Evolutionary conservation across 2,113 vertebrate species (phyloP), one percentile per base, ranked within the genome.

Genomic region (Budorcas taxicolor): DNA sequence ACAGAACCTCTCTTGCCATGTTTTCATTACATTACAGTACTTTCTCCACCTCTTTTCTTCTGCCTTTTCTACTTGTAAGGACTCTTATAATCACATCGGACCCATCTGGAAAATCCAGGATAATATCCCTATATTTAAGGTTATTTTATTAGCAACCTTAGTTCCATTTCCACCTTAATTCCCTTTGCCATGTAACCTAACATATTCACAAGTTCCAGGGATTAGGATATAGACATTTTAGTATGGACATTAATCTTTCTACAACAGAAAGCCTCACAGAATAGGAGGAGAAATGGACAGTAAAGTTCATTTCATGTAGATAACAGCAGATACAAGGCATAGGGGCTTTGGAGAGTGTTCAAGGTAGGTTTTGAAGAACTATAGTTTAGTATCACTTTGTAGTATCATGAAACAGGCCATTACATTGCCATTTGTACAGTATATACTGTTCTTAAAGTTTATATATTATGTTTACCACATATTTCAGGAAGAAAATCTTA

Each of bases 391-490:
- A 16, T 91, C 36, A 50, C n/a, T 78, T 74, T 76, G n/a, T 33
- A 31, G 29, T 87, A 10, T 87, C 62, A 50, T 55, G 5, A 55
- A 83, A 74, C 8, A 90, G 40, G 40, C 7, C 16, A 83, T 53
- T 76, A 36, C 15, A 53, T 50, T 23, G 31, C 15, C 36, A 9
- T 43, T 89, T 87, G 53, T 40, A 36, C 1, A 40, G 1, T 45
- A 36, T 62, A 40, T 90, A 60, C 80, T 93, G 3, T 85, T 78
- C 60, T 87, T 97, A 81, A 91, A 78, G 71, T 93, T 95, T 96
- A 90, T 2, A n/a, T 62, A 16, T 47, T 85, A n/a, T 85, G 12
- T 81, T 92, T 57, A 33, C 4, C 7, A 57, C 5, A n/a, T 55
- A 23, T 52, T 55, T 97, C 55, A 93, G 67, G 43, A 91, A 52